phyloP scores from a whole-genome alignment of 2,888 invertebrate species.

The Patella depressa region DNA sequence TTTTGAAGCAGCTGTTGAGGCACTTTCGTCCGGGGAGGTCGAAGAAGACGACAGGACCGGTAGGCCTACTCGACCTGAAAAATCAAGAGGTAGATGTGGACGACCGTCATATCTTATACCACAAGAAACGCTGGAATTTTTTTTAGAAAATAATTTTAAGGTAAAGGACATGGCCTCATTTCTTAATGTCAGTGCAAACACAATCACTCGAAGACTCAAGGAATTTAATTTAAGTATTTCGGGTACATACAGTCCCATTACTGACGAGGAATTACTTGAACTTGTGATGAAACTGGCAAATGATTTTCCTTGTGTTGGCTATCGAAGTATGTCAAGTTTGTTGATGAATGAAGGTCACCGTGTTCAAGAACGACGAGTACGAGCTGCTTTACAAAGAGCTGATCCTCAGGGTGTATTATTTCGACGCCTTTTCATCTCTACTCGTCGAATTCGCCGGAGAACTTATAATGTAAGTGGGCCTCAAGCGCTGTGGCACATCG shows the following conservation, averaged over 20 bases:
- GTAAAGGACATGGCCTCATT: background rate
- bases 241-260: background rate
- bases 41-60: too few relatives aligned
- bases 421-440: slow-evolving; percentile 14
- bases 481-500: slow-evolving; percentile 24
- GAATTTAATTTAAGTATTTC: background rate
- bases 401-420: slow-evolving; percentile 27
- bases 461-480: slow-evolving; percentile 27
- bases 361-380: background rate
- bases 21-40: too few relatives aligned
- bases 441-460: slow-evolving; percentile 20
- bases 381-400: background rate
- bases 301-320: background rate
- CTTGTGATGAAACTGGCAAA: background rate
- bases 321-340: background rate
- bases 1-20: too few relatives aligned
- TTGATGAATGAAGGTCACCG: background rate
- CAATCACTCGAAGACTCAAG: background rate
- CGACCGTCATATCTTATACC: background rate
- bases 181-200: background rate
- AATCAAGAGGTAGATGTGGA: background rate
- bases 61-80: too few relatives aligned
- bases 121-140: background rate
- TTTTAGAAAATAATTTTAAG: background rate
- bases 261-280: slow-evolving; percentile 8